Conservation (phyloP, 2,888 invertebrate genomes). For the Euzetes globulus region DNA sequence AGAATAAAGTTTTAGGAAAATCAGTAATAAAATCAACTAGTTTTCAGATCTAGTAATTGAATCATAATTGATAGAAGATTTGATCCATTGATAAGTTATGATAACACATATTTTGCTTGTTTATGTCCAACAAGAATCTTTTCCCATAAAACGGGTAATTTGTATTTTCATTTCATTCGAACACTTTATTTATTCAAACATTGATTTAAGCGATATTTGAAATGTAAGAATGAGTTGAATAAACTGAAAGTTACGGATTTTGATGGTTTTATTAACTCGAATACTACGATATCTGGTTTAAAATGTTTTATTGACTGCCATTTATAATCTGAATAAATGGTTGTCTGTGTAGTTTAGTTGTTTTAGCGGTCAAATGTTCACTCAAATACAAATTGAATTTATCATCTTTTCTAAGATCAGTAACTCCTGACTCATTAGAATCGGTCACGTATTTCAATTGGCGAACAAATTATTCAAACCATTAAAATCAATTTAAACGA, state of each 20-base stretch:
- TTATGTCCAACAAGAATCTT: not conserved
- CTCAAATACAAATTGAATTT: too few species aligned
- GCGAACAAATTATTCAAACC: too few species aligned
- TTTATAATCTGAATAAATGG: not conserved
- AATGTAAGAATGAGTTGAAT: not conserved
- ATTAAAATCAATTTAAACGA: too few species aligned
- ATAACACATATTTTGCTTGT: not conserved
- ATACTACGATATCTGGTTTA: not conserved
- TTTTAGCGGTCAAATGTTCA: not conserved
- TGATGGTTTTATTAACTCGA: conserved; percentile 23
- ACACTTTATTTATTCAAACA: not conserved
- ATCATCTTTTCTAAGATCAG: too few species aligned
- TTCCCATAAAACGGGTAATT: not conserved
- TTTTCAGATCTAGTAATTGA: too few species aligned
- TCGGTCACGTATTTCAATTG: too few species aligned
- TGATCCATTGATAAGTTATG: not conserved
- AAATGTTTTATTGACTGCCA: not conserved
- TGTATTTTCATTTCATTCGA: not conserved
- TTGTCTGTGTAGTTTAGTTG: not conserved
- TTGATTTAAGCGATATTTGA: not conserved
- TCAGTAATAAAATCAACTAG: too few species aligned
- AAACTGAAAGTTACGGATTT: not conserved
- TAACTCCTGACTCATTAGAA: too few species aligned
- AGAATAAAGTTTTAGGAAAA: too few species aligned
- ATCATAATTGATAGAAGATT: too few species aligned